Evolutionary conservation across 2,113 vertebrate species (phyloP).

Genomic region (Clarias macrocephalus): DNA sequence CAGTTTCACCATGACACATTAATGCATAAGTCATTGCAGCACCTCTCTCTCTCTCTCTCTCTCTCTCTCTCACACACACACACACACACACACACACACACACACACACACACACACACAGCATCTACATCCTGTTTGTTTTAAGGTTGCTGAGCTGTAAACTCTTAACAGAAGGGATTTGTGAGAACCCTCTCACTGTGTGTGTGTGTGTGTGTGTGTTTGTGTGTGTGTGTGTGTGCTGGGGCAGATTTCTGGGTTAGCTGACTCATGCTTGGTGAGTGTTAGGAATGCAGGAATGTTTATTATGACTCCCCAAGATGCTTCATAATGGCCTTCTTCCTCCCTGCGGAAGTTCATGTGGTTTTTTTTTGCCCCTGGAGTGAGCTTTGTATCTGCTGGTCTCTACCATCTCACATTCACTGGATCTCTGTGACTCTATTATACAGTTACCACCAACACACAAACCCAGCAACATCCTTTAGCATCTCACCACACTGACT

Average conservation of each 20-base stretch:
- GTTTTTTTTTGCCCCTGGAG: neutral
- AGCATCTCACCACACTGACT: neutral
- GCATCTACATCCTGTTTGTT: neutral
- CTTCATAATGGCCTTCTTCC: neutral
- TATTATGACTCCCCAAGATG: neutral
- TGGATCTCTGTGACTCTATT: neutral
- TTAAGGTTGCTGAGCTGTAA: neutral
- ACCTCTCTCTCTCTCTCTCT: neutral
- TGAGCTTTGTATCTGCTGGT: no score
- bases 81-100: constrained; percentile 11
- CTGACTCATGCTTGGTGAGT: neutral
- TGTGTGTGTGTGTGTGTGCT: neutral
- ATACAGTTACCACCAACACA: neutral
- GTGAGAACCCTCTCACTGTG: neutral
- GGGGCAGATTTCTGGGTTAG: neutral
- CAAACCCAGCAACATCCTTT: neutral
- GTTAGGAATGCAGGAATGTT: neutral
- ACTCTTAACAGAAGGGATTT: neutral
- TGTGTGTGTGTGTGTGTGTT: neutral
- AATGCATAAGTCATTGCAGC: neutral
- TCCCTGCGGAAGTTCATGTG: neutral
- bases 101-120: neutral
- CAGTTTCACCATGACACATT: neutral
- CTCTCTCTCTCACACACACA: neutral
- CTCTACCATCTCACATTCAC: neutral